A percentile compares a stretch with the other conserved stretches of the same genome.
Conservation (phyloP, 1,140 invertebrate genomes). For the Drosophila malerkotliana region DNA sequence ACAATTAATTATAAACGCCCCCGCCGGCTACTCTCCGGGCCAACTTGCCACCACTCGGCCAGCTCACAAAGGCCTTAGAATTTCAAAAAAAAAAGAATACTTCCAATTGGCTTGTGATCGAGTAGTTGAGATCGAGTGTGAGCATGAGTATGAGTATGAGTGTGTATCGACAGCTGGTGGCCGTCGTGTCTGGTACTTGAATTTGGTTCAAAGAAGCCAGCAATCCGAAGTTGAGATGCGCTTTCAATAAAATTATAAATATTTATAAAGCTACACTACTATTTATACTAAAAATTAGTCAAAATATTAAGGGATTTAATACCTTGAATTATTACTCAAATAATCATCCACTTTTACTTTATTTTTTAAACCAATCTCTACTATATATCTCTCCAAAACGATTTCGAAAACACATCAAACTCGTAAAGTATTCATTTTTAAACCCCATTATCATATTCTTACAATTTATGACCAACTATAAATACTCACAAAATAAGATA, state of each 20-base stretch:
- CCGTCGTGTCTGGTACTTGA: conserved; percentile 50
- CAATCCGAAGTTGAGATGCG: conserved; percentile 42
- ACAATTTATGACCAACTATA: too few species aligned
- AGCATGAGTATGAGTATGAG: conserved; percentile 29
- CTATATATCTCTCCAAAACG: too few species aligned
- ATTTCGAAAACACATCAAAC: too few species aligned
- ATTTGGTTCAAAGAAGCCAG: conserved; percentile 34
- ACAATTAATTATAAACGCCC: conserved; percentile 82
- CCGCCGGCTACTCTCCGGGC: conserved; percentile 49
- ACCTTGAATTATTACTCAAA: too few species aligned
- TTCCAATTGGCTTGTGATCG: conserved; percentile 27
- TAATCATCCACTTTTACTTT: too few species aligned
- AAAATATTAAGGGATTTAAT: too few species aligned
- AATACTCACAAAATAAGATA: neutral
- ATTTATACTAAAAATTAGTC: too few species aligned
- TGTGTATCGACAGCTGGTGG: conserved; percentile 71
- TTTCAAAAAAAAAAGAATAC: conserved; percentile 22
- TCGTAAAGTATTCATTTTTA: too few species aligned
- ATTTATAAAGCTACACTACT: neutral
- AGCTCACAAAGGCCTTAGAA: conserved; percentile 60
- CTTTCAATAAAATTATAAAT: conserved; percentile 12
- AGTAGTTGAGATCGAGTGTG: conserved; percentile 10
- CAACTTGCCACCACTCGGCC: conserved; percentile 35
- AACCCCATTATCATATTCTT: too few species aligned
- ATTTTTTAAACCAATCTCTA: too few species aligned